Evolutionary conservation across 2,888 invertebrate genomes (phyloP).

Genomic region (Oscheius sp.): DNA sequence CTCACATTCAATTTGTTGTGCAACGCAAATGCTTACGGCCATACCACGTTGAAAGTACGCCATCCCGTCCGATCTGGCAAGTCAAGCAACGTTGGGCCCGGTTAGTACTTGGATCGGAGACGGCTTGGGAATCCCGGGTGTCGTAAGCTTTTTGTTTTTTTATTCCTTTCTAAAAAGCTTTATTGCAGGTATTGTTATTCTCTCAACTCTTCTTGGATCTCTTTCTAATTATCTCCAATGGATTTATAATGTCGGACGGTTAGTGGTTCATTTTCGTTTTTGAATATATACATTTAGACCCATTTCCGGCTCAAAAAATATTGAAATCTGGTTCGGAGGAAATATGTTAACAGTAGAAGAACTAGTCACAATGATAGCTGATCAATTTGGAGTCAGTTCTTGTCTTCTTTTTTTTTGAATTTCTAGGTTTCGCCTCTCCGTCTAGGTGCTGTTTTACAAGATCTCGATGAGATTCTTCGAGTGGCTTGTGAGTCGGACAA

Average conservation of each 20-base stretch:
- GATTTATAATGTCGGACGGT: constrained; percentile 50
- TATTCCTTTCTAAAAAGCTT: not conserved
- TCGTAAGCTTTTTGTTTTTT: too few relatives aligned
- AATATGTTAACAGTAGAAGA: constrained; percentile 56
- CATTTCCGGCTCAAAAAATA: constrained; percentile 49
- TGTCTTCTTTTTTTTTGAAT: too few relatives aligned
- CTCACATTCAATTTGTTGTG: too few relatives aligned
- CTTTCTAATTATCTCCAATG: constrained; percentile 50
- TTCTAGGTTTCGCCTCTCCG: constrained; percentile 41
- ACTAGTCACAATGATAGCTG: constrained; percentile 51
- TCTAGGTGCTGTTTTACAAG: constrained; percentile 48
- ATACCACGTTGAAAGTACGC: too few relatives aligned
- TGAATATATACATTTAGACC: constrained; percentile 31
- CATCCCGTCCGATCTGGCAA: too few relatives aligned
- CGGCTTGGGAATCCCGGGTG: too few relatives aligned
- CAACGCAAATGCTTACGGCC: too few relatives aligned
- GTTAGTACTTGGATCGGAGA: too few relatives aligned
- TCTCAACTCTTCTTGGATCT: constrained; percentile 54
- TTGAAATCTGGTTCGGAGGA: constrained; percentile 62
- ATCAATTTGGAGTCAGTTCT: constrained; percentile 51
- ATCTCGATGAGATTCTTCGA: constrained; percentile 52
- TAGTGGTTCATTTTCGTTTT: too few relatives aligned
- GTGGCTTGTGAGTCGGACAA: constrained; percentile 39
- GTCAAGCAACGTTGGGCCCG: too few relatives aligned
- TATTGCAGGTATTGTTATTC: constrained; percentile 53